Conservation (phyloP, 2,797 vertebrate genomes). For the Helarctos malayanus region DNA sequence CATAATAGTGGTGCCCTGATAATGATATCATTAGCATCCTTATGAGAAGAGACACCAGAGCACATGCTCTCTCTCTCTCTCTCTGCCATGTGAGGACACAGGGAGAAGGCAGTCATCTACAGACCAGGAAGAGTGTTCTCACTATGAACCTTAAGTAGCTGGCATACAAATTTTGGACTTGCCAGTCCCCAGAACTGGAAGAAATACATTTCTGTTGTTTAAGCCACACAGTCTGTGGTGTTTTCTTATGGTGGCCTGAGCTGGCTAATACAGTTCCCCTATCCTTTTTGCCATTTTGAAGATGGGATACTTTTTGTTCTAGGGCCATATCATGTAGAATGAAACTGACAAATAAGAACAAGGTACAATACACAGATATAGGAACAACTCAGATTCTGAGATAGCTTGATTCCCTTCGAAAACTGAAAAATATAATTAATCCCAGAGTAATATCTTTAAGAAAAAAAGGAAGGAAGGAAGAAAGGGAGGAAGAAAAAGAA, state of each 20-base stretch:
- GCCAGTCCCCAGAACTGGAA: background rate
- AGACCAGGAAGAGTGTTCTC: background rate
- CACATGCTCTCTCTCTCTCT: fast-evolving
- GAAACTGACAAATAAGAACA: slow-evolving; percentile 45
- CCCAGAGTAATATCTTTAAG: background rate
- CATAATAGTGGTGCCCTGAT: background rate
- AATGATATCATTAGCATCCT: background rate
- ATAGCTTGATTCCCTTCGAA: background rate
- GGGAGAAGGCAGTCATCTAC: background rate
- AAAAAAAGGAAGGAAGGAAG: background rate
- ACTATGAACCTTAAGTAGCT: background rate
- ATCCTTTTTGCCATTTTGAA: background rate
- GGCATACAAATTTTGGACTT: background rate
- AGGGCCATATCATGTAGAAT: background rate
- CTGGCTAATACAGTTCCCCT: background rate
- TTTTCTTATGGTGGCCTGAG: background rate
- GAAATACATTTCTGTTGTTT: background rate
- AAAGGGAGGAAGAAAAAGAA: background rate
- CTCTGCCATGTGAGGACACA: background rate
- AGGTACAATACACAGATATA: background rate
- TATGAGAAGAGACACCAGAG: background rate
- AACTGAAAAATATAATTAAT: slow-evolving; percentile 61
- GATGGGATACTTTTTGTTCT: background rate
- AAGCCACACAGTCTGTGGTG: background rate
- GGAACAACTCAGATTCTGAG: slow-evolving; percentile 25